Evolutionary conservation across 2,113 vertebrate genomes (phyloP).

Genomic region (Turnix velox): DNA sequence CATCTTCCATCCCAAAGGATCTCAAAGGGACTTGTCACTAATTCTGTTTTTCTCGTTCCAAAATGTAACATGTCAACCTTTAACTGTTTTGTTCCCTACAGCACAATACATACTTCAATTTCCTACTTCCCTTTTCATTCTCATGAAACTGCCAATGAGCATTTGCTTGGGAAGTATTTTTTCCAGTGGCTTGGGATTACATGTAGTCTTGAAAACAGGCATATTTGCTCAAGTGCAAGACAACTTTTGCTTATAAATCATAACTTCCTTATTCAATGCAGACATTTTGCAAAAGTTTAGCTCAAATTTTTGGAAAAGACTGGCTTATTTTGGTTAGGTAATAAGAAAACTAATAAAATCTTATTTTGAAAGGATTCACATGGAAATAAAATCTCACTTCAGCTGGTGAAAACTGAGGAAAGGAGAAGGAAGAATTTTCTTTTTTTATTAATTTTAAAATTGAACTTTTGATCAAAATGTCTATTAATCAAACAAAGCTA

Average conservation of each 20-base stretch:
- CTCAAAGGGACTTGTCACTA: constrained; percentile 51
- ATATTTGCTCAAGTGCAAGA: background rate
- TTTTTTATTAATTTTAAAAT: background rate
- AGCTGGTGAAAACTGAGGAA: background rate
- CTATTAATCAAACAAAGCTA: background rate
- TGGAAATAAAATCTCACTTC: background rate
- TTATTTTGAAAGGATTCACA: background rate
- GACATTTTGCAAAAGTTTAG: background rate
- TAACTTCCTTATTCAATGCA: background rate
- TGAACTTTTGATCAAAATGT: background rate
- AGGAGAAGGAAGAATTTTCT: background rate
- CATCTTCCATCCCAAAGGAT: constrained; percentile 60
- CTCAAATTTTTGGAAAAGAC: background rate
- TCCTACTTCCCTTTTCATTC: background rate
- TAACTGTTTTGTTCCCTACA: constrained; percentile 49
- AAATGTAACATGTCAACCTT: constrained; percentile 51
- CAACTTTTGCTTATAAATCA: background rate
- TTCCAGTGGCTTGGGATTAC: background rate
- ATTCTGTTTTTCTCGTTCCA: constrained; percentile 61
- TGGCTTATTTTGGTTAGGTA: background rate
- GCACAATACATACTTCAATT: background rate
- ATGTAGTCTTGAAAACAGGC: background rate
- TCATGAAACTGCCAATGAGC: background rate
- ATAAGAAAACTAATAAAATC: constrained; percentile 2
- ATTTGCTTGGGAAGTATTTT: background rate